Evolutionary conservation across 2,797 vertebrate genomes (phyloP), one percentile per base, ranked within the genome.

Genomic region (Geotrypetes seraphini): DNA sequence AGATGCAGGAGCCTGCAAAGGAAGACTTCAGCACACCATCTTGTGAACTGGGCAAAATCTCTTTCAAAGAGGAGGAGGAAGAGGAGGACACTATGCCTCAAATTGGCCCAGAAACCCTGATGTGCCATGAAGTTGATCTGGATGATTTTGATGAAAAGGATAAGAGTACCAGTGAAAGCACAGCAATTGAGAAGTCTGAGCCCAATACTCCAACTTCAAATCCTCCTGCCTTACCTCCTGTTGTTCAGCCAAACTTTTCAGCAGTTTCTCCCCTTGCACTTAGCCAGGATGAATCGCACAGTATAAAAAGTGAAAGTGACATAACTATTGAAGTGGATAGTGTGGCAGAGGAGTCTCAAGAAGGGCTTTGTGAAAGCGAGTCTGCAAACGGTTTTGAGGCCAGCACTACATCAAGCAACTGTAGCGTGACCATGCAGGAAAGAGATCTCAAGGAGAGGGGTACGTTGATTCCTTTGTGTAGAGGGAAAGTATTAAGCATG

Each of bases 111-210:
- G 94, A 98, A 33, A 88, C 88, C 1, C 62, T 98, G 39, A 84
- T 98, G 26, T 98, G 95, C 58, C 90, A 98, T 4, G 95, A 98
- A 50, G 94, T 98, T 0, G 95, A 98, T 65, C 72, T 98, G 55
- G 95, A 96, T 7, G 95, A 97, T 50, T 66, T 85, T 2, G 95
- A 98, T 1, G 95, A 98, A 31, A 91, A 89, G 64, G 93, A 96
- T 11, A 95, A 92, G 56, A 72, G 71, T 10, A 42, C 70, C 2
- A 25, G 39, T 7, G 78, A 88, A 10, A 86, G 88, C 14, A 41
- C 63, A 2, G 1, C 7, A 3, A 58, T 75, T 8, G 78, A 75
- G 29, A 84, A 79, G 35, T 53, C 55, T 1, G 79, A 80, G 4
- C 37, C 62, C 4, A 53, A 12, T 1, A 38, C 51, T 39, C 67